phyloP scores from a whole-genome alignment of 2,888 invertebrate species.

The Leistus spinibarbis region DNA sequence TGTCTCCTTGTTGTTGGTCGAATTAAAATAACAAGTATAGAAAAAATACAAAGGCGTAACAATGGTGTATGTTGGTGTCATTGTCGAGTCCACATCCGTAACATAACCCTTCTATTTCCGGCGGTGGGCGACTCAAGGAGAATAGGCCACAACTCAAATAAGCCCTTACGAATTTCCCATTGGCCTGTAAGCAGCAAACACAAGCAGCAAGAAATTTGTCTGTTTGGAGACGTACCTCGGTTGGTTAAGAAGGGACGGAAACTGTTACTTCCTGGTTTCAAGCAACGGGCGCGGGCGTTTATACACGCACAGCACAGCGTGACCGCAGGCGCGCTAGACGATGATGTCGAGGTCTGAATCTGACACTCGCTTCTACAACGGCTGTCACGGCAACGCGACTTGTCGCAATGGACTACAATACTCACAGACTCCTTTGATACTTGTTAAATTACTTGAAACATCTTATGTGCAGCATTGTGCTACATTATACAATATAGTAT shows the following conservation, averaged over 20 bases:
- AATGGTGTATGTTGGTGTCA: slow-evolving; percentile 13
- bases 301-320: neutral
- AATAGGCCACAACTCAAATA: slow-evolving; percentile 25
- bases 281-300: neutral
- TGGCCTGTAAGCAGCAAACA: neutral
- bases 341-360: neutral
- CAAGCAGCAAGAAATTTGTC: slow-evolving; percentile 14
- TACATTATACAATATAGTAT: neutral
- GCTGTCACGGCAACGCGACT: neutral
- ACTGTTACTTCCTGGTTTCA: slow-evolving; percentile 16
- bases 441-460: neutral
- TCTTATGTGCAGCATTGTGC: neutral
- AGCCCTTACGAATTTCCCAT: slow-evolving; percentile 25
- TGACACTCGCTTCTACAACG: neutral
- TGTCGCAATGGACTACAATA: neutral
- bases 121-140: neutral
- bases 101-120: slow-evolving; percentile 36
- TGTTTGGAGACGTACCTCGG: neutral
- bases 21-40: neutral
- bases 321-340: neutral
- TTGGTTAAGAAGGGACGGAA: slow-evolving; percentile 16
- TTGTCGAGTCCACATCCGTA: slow-evolving; percentile 28
- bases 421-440: neutral
- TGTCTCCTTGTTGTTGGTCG: neutral
- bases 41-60: neutral